A percentile compares a stretch with the other conserved stretches of the same genome.
These are phyloP conservation scores for Nebria salina DNA, from an alignment of 2,888 invertebrate genomes.

Conservation along the genomic window DNA sequence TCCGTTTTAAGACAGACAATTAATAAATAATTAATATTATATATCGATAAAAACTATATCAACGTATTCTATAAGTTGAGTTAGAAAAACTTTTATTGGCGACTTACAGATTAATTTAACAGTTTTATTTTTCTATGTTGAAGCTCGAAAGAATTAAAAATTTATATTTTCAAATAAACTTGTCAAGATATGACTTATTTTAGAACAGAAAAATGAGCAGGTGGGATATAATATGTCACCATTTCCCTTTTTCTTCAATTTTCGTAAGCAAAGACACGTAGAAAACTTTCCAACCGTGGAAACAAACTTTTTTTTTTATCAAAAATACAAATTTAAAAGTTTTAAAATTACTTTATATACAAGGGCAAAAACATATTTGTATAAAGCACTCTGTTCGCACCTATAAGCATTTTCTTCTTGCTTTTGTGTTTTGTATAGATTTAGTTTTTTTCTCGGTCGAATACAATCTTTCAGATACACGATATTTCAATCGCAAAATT, in stretches of 20 bases:
- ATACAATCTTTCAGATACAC: not conserved
- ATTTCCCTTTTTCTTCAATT: slow-evolving; percentile 25
- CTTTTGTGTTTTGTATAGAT: not conserved
- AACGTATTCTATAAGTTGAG: too few species aligned
- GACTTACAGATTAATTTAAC: too few species aligned
- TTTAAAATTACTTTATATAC: slow-evolving; percentile 41
- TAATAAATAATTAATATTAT: too few species aligned
- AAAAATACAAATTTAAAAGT: slow-evolving; percentile 43
- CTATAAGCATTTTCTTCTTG: not conserved
- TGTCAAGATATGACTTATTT: not conserved
- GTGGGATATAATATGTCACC: slow-evolving; percentile 31
- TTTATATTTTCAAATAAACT: slow-evolving; percentile 4
- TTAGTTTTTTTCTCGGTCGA: not conserved
- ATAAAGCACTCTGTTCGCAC: not conserved
- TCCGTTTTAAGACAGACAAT: too few species aligned
- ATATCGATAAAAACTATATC: too few species aligned
- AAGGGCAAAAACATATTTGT: slow-evolving; percentile 2
- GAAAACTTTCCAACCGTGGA: slow-evolving; percentile 33
- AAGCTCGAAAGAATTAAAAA: not conserved
- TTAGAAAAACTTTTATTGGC: too few species aligned
- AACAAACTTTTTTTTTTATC: slow-evolving; percentile 42
- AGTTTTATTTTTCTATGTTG: too few species aligned
- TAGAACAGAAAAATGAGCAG: slow-evolving; percentile 24
- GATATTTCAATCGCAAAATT: too few species aligned
- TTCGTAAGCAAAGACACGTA: slow-evolving; percentile 40